Conservation (phyloP, 2,888 invertebrate genomes). For the Torymus texanus region DNA sequence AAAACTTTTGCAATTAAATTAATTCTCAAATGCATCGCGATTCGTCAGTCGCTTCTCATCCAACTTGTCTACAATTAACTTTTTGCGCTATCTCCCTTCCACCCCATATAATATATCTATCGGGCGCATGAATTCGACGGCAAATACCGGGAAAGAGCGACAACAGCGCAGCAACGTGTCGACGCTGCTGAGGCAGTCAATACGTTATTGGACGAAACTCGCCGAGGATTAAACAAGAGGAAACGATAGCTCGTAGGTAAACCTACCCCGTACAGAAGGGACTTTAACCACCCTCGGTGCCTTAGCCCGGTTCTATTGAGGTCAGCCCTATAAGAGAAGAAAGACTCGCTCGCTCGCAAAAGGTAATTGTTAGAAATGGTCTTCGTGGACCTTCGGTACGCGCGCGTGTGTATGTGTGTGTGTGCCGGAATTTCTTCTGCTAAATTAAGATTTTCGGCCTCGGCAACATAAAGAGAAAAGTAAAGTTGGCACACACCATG, state of each 20-base stretch:
- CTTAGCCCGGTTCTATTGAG: conserved; percentile 37
- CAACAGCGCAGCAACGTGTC: too few species aligned
- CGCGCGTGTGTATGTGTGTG: background rate
- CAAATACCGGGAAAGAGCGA: background rate
- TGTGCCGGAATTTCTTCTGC: conserved; percentile 12
- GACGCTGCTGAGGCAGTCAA: background rate
- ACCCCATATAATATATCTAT: background rate
- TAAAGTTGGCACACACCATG: conserved; percentile 14
- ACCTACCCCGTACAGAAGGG: background rate
- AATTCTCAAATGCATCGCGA: background rate
- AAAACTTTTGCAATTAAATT: conserved; percentile 2
- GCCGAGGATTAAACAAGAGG: conserved; percentile 21
- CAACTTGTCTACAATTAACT: background rate
- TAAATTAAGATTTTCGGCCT: conserved; percentile 51
- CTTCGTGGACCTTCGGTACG: background rate
- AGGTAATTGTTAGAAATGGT: conserved; percentile 54
- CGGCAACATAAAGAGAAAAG: conserved; percentile 22
- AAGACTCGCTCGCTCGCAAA: conserved; percentile 20
- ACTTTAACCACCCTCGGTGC: conserved; percentile 6
- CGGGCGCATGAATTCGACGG: background rate
- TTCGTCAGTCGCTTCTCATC: background rate
- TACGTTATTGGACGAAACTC: conserved; percentile 28
- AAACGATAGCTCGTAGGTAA: conserved; percentile 24
- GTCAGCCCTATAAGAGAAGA: conserved; percentile 25
- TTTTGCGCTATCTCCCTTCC: too few species aligned